phyloP scores from a whole-genome alignment of 2,888 invertebrate species.

The Ashinkailepas kermadecensis region DNA sequence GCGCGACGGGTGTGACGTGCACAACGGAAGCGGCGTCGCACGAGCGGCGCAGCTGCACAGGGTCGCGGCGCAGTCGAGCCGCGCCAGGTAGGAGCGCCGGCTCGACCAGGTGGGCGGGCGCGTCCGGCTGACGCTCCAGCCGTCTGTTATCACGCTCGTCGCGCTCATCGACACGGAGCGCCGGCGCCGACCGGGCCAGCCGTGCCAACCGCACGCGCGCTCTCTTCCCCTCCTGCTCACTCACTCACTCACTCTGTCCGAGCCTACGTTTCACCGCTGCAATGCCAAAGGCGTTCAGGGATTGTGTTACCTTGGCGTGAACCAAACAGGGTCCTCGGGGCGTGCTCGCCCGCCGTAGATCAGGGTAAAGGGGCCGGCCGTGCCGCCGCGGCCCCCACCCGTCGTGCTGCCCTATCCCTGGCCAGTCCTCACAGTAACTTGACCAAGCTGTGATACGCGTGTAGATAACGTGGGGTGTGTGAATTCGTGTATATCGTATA shows the following conservation, averaged over 20 bases:
- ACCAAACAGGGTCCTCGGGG: background rate
- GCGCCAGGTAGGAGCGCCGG: background rate
- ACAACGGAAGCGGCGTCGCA: no score
- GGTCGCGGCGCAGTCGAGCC: background rate
- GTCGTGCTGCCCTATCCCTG: background rate
- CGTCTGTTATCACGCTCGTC: background rate
- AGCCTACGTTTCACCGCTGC: background rate
- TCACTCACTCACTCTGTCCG: no score
- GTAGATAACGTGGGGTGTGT: background rate
- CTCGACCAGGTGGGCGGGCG: background rate
- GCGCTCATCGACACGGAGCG: no score
- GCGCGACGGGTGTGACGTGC: background rate
- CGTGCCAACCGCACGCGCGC: no score
- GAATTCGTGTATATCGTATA: background rate
- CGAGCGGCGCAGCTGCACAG: background rate
- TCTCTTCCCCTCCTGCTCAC: no score
- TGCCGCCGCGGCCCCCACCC: background rate
- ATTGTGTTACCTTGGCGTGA: conserved; percentile 4
- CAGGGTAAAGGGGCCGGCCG: background rate
- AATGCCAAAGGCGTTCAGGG: conserved; percentile 16
- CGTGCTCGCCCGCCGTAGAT: background rate
- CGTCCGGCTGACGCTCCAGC: background rate
- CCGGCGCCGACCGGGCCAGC: no score
- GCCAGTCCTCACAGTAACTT: background rate
- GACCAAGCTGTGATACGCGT: conserved; percentile 14